phyloP scores from a whole-genome alignment of 2,888 invertebrate species.

The Julus scanicus region DNA sequence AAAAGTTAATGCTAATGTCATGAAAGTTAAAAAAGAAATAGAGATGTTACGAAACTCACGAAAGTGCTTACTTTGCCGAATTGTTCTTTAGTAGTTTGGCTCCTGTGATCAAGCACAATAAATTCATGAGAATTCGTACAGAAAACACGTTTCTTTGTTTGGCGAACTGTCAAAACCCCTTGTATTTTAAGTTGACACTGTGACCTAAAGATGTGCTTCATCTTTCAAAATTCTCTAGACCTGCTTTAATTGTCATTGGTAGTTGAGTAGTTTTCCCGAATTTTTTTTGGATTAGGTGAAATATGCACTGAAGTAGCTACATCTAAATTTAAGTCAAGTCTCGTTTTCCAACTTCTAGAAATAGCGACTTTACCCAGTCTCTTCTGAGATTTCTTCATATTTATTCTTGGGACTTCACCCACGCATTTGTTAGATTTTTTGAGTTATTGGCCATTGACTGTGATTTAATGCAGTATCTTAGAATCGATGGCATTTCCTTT shows the following conservation, averaged over 20 bases:
- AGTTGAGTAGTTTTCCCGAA: neutral
- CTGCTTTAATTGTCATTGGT: neutral
- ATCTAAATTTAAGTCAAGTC: neutral
- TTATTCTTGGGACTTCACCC: slow-evolving; percentile 3
- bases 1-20: too few species aligned
- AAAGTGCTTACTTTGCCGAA: too few species aligned
- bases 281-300: slow-evolving; percentile 1
- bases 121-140: neutral
- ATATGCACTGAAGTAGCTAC: neutral
- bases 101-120: too few species aligned
- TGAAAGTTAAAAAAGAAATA: too few species aligned
- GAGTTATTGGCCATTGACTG: too few species aligned
- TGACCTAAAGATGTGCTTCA: neutral
- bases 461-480: too few species aligned
- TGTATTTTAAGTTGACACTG: neutral
- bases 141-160: neutral
- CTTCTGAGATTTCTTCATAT: neutral
- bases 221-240: neutral
- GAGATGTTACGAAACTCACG: too few species aligned
- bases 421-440: neutral
- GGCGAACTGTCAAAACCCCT: neutral
- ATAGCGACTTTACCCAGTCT: neutral
- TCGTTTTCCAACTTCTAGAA: neutral
- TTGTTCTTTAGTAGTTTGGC: too few species aligned
- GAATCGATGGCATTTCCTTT: too few species aligned